Evolutionary conservation across 2,888 invertebrate genomes (phyloP).

Genomic region (Trileptium ribeirensis): DNA sequence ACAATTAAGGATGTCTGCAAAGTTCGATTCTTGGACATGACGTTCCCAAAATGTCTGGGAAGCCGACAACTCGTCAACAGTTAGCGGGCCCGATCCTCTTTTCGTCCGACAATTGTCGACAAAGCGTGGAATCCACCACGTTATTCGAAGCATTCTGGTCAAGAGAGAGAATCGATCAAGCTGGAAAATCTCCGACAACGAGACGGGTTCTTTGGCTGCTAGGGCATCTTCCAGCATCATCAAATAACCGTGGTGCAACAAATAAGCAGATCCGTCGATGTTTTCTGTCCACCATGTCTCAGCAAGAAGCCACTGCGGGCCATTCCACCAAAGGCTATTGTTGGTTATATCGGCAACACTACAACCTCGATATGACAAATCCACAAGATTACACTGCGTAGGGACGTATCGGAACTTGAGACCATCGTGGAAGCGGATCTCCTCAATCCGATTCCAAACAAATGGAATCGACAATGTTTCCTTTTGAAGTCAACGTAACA

Average conservation of each 20-base stretch:
- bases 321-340: conserved; percentile 33
- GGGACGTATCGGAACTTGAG: conserved; percentile 39
- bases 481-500: conserved; percentile 35
- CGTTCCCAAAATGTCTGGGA: background rate
- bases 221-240: too few species aligned
- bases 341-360: conserved; percentile 26
- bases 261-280: background rate
- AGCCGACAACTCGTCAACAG: background rate
- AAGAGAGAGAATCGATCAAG: background rate
- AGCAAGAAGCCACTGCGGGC: conserved; percentile 35
- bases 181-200: background rate
- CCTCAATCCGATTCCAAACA: conserved; percentile 38
- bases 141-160: background rate
- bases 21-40: background rate
- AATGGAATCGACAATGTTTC: conserved; percentile 25
- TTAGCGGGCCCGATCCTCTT: background rate
- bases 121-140: conserved; percentile 10
- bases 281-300: background rate
- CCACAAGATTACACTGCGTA: conserved; percentile 43
- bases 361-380: too few species aligned
- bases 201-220: background rate
- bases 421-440: conserved; percentile 32
- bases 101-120: background rate
- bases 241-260: background rate
- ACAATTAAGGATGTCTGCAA: background rate